Conservation (phyloP, 2,888 invertebrate genomes). For the Cantharis flavilabris region DNA sequence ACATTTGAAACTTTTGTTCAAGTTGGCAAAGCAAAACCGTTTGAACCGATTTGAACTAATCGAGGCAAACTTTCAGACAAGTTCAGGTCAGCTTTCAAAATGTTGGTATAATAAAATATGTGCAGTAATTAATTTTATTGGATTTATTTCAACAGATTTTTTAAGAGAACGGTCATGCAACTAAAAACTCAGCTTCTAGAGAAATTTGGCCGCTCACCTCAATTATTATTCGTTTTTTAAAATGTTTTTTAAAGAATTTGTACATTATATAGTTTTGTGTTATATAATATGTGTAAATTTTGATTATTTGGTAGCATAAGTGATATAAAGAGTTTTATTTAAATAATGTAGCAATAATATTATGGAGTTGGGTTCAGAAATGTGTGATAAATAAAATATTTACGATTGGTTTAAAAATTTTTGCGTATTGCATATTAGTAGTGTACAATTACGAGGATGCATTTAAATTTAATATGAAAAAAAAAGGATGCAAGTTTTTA, state of each 20-base stretch:
- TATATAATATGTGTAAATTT: not conserved
- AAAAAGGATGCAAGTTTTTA: not conserved
- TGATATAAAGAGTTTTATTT: slow-evolving; percentile 21
- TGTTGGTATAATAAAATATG: not conserved
- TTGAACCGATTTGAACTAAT: not conserved
- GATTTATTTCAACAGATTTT: slow-evolving; percentile 13
- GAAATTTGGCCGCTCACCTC: slow-evolving; percentile 23
- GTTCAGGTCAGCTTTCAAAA: not conserved
- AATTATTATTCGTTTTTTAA: slow-evolving; percentile 7
- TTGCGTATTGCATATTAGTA: slow-evolving; percentile 34
- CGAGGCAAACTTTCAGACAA: not conserved
- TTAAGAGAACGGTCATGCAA: slow-evolving; percentile 11
- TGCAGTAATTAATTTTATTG: not conserved
- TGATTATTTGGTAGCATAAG: slow-evolving; percentile 11
- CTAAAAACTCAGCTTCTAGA: slow-evolving; percentile 14
- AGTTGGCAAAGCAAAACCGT: not conserved
- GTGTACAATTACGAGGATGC: slow-evolving; percentile 25
- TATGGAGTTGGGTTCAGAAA: slow-evolving; percentile 47
- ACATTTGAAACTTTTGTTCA: not conserved
- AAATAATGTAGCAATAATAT: slow-evolving; percentile 60
- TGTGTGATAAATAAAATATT: slow-evolving; percentile 46
- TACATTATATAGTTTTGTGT: not conserved
- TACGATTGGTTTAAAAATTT: slow-evolving; percentile 38
- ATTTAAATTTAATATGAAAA: slow-evolving; percentile 8
- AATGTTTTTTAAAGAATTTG: not conserved